Evolutionary conservation across 2,888 invertebrate species (phyloP).

Genomic region (Volucella zonaria): DNA sequence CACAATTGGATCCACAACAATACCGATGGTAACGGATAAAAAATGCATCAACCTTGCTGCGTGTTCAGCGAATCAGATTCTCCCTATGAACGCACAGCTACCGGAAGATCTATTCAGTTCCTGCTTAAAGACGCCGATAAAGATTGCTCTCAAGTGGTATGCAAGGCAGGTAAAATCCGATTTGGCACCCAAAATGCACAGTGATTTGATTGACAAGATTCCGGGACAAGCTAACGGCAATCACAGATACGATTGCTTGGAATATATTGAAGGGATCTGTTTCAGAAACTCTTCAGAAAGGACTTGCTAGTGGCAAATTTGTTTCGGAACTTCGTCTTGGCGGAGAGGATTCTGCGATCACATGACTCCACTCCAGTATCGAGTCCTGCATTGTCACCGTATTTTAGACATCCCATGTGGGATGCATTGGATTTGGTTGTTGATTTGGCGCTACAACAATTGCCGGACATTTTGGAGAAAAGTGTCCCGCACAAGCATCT

Average conservation of each 20-base stretch:
- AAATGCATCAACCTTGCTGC: constrained; percentile 98
- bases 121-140: constrained; percentile 98
- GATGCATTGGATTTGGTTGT: constrained; percentile 98
- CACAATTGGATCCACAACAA: constrained; percentile 77
- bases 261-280: constrained; percentile 95
- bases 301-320: constrained; percentile 98
- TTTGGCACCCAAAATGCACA: constrained; percentile 90
- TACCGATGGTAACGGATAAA: constrained; percentile 86
- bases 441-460: constrained; percentile 95
- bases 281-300: constrained; percentile 98
- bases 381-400: constrained; percentile 94
- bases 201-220: constrained; percentile 97
- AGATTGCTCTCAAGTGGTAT: constrained; percentile 97
- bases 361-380: constrained; percentile 98
- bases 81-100: constrained; percentile 98
- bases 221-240: constrained; percentile 99
- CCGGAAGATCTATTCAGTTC: constrained; percentile 99
- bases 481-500: constrained; percentile 87
- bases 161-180: constrained; percentile 91
- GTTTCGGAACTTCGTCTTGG: constrained; percentile 97
- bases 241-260: constrained; percentile 99
- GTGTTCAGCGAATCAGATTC: constrained; percentile 94
- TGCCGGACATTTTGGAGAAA: constrained; percentile 89
- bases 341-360: constrained; percentile 96
- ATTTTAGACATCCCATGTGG: constrained; percentile 96